phyloP scores from a whole-genome alignment of 2,797 vertebrate genomes.

The Syncerus caffer region DNA sequence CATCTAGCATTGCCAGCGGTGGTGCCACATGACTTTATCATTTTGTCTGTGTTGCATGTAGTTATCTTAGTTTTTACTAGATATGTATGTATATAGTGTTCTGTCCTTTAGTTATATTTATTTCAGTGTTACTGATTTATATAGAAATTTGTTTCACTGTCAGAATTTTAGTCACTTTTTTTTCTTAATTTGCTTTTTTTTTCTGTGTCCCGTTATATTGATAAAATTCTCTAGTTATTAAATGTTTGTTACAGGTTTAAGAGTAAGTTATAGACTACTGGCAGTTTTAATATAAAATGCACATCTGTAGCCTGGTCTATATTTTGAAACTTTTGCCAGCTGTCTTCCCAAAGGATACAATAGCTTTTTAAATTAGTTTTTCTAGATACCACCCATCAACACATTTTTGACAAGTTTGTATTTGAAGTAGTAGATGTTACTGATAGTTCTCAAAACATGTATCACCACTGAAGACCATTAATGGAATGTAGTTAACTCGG shows the following conservation, averaged over 20 bases:
- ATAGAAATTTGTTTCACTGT: background rate
- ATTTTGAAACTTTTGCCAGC: conserved; percentile 40
- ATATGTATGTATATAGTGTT: background rate
- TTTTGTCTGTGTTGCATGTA: background rate
- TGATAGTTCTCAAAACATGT: conserved; percentile 16
- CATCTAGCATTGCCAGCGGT: background rate
- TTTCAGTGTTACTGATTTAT: background rate
- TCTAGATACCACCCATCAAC: background rate
- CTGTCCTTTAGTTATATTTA: background rate
- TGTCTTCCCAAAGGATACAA: background rate
- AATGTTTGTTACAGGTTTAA: conserved; percentile 14
- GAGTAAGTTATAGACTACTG: background rate
- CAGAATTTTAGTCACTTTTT: background rate
- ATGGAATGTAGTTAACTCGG: background rate
- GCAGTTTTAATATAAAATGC: background rate
- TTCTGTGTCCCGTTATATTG: background rate
- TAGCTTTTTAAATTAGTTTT: conserved; percentile 17
- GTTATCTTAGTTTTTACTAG: background rate
- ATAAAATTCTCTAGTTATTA: background rate
- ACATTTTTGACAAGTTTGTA: conserved; percentile 38
- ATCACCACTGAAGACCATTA: background rate
- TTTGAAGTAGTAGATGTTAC: background rate
- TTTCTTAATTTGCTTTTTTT: background rate
- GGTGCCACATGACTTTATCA: background rate
- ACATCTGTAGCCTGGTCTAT: background rate